Evolutionary conservation across 2,888 invertebrate species (phyloP).

Genomic region (Eupithecia vulgata): DNA sequence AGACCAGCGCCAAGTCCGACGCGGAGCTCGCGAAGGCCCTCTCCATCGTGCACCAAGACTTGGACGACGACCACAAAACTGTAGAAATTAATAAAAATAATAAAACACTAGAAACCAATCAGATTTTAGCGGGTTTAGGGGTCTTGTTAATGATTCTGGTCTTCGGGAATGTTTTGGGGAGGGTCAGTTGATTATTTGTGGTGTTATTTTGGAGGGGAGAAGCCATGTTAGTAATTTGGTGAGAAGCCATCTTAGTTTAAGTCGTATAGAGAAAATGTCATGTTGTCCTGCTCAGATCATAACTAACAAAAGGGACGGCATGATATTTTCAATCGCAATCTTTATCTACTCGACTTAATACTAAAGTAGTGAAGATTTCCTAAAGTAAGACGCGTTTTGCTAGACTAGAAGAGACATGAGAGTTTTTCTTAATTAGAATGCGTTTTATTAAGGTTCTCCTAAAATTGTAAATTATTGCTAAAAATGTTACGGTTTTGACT

Average conservation of each 20-base stretch:
- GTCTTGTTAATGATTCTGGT: slow-evolving; percentile 67
- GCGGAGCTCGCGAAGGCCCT: slow-evolving; percentile 71
- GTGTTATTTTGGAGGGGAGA: background rate
- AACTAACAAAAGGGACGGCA: background rate
- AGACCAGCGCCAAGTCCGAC: slow-evolving; percentile 72
- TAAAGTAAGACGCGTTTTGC: background rate
- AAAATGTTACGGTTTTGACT: background rate
- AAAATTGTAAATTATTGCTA: background rate
- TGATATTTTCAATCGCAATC: background rate
- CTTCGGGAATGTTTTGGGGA: slow-evolving; percentile 69
- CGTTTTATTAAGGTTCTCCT: background rate
- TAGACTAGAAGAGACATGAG: no score
- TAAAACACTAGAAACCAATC: slow-evolving; percentile 61
- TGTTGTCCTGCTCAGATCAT: no score
- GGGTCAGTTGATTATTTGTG: slow-evolving; percentile 65
- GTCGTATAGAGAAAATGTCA: background rate
- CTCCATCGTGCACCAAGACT: slow-evolving; percentile 70
- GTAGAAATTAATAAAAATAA: slow-evolving; percentile 45
- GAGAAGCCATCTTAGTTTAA: no score
- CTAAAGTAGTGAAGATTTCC: background rate
- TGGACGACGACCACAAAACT: slow-evolving; percentile 66
- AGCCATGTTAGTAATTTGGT: background rate
- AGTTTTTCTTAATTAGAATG: background rate
- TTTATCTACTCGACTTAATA: background rate
- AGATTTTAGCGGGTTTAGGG: slow-evolving; percentile 69